Percentiles rank a stretch among this genome's conserved stretches.
These are phyloP conservation scores for Andrena minutula DNA, from an alignment of 2,888 invertebrate genomes.

Conservation along the genomic window DNA sequence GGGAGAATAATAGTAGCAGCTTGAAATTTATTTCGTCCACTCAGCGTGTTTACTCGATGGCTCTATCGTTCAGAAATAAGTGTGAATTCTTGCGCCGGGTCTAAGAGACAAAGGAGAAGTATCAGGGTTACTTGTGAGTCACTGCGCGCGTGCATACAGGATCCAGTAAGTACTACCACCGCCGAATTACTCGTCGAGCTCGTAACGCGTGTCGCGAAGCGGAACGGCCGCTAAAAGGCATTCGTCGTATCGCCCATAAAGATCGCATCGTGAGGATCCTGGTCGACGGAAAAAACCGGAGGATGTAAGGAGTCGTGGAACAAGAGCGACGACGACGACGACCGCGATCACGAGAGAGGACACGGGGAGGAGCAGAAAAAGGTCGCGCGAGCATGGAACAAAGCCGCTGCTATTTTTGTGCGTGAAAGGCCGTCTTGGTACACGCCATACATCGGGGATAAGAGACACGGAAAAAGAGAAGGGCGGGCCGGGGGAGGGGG, in stretches of 20 bases:
- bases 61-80: no score
- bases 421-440: conserved; percentile 62
- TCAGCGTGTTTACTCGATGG: no score
- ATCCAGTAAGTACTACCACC: no score
- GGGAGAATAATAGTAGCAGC: neutral
- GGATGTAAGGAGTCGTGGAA: conserved; percentile 13
- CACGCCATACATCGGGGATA: conserved; percentile 13
- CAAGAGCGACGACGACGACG: conserved; percentile 27
- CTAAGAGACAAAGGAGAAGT: no score
- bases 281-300: conserved; percentile 12
- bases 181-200: neutral
- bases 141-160: neutral
- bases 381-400: conserved; percentile 61
- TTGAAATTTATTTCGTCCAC: neutral
- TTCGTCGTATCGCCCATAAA: conserved; percentile 22
- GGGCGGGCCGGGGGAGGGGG: neutral
- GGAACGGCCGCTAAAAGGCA: neutral
- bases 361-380: conserved; percentile 47
- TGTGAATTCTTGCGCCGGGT: no score
- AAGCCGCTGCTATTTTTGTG: conserved; percentile 70
- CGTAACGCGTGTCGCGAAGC: conserved; percentile 1
- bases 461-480: neutral
- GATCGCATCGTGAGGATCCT: conserved; percentile 22
- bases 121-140: neutral
- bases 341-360: conserved; percentile 19